phyloP scores from a whole-genome alignment of 2,113 vertebrate genomes.

The Gnathonemus longibarbis region DNA sequence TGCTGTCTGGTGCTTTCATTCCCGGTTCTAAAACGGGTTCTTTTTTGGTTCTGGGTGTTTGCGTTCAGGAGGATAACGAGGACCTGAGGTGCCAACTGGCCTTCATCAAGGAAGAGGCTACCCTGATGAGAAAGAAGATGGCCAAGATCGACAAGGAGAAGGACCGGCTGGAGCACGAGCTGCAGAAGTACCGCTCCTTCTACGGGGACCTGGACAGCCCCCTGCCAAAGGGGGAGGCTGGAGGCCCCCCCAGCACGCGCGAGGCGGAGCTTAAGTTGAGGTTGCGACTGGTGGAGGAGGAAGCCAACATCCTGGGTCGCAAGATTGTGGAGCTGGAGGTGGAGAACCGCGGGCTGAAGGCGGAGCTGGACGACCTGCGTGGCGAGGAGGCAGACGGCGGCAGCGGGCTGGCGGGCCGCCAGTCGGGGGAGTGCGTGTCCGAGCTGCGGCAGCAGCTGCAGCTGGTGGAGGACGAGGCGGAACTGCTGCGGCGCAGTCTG shows the following conservation, averaged over 20 bases:
- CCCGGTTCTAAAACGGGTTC: neutral
- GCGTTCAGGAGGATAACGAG: slow-evolving; percentile 82
- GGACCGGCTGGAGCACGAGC: slow-evolving; percentile 90
- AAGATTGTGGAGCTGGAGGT: slow-evolving; percentile 98
- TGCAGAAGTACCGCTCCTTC: slow-evolving; percentile 93
- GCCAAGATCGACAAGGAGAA: slow-evolving; percentile 98
- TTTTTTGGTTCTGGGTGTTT: neutral
- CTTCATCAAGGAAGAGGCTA: slow-evolving; percentile 93
- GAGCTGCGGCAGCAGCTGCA: slow-evolving; percentile 94
- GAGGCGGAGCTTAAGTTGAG: slow-evolving; percentile 96
- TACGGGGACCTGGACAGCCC: slow-evolving; percentile 97
- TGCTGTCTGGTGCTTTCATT: neutral
- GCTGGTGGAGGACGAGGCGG: slow-evolving; percentile 93
- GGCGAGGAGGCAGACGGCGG: slow-evolving; percentile 76
- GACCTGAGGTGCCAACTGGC: slow-evolving; percentile 94
- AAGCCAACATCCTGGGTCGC: slow-evolving; percentile 93
- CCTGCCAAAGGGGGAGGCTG: slow-evolving; percentile 91
- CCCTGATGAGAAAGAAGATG: slow-evolving; percentile 97
- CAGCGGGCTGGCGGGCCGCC: slow-evolving; percentile 66
- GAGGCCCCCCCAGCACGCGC: slow-evolving; percentile 90
- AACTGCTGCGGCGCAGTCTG: slow-evolving; percentile 86
- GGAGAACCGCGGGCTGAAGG: slow-evolving; percentile 93
- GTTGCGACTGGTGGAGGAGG: slow-evolving; percentile 89
- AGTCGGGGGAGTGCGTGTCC: slow-evolving; percentile 86
- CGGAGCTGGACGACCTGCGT: slow-evolving; percentile 90